A percentile compares a stretch with the other conserved stretches of the same genome.
These are phyloP conservation scores for Cryptops parisi DNA, from an alignment of 2,888 invertebrate species.

Conservation along the genomic window DNA sequence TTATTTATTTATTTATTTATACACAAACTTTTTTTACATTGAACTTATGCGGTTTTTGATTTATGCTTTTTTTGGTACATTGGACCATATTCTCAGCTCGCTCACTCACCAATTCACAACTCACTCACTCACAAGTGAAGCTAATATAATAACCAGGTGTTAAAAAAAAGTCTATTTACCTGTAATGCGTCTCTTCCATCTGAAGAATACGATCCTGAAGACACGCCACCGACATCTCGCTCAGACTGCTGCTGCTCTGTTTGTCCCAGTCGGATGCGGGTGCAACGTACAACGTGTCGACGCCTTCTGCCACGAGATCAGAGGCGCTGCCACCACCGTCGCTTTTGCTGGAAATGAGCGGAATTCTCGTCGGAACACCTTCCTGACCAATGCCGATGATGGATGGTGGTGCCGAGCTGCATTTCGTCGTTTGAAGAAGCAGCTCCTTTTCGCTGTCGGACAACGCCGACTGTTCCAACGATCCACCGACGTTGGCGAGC, in stretches of 20 bases:
- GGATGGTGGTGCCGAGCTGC: conserved; percentile 21
- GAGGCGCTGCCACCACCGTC: conserved; percentile 2
- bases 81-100: no score
- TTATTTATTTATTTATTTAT: no score
- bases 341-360: conserved; percentile 6
- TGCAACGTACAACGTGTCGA: not conserved
- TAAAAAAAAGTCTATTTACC: conserved; percentile 14
- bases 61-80: no score
- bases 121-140: not conserved
- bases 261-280: conserved; percentile 74
- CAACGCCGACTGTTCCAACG: conserved; percentile 29
- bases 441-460: conserved; percentile 34
- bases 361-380: no score
- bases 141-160: not conserved
- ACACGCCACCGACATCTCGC: conserved; percentile 76
- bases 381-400: conserved; percentile 19
- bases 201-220: conserved; percentile 83
- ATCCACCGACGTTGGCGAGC: conserved; percentile 31
- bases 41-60: no score
- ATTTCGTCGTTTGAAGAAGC: conserved; percentile 24
- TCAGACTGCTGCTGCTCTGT: conserved; percentile 68
- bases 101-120: no score
- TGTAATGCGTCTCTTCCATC: conserved; percentile 77
- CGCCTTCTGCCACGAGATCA: conserved; percentile 5
- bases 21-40: no score